Conservation (phyloP, 2,113 vertebrate genomes). For the Channa maculata region DNA sequence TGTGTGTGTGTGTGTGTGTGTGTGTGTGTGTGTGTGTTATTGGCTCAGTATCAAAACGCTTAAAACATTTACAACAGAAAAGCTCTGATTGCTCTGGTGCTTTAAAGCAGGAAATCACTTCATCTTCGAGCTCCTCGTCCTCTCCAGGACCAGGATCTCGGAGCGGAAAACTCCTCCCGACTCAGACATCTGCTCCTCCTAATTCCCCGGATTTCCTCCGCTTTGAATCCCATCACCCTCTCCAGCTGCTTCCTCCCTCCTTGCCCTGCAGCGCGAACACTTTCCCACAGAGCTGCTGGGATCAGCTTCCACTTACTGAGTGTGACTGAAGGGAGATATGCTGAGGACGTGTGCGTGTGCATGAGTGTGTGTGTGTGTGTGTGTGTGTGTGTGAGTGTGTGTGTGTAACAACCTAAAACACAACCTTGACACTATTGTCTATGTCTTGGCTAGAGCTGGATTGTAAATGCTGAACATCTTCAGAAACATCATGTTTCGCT, state of each 20-base stretch:
- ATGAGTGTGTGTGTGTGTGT: too few species aligned
- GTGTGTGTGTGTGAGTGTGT: too few species aligned
- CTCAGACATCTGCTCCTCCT: constrained; percentile 7
- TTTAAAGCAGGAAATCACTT: background rate
- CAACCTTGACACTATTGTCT: too few species aligned
- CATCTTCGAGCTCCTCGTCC: background rate
- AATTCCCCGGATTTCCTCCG: constrained; percentile 48
- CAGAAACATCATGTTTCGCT: too few species aligned
- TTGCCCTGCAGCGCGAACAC: constrained; percentile 1
- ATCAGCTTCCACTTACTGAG: constrained; percentile 1
- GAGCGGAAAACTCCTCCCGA: background rate
- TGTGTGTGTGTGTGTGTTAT: background rate
- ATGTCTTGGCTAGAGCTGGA: too few species aligned
- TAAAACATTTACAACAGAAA: background rate
- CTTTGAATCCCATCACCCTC: constrained; percentile 9
- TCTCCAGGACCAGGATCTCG: background rate
- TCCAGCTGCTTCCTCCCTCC: constrained; percentile 36
- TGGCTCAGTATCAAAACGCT: background rate
- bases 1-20: constrained; percentile 3
- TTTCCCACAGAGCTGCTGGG: constrained; percentile 7
- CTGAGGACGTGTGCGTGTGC: too few species aligned
- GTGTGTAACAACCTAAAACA: too few species aligned
- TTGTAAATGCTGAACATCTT: too few species aligned
- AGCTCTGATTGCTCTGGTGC: too few species aligned
- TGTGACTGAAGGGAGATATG: background rate